Conservation (phyloP, 2,113 vertebrate genomes). For the Gallinago jamesoni region DNA sequence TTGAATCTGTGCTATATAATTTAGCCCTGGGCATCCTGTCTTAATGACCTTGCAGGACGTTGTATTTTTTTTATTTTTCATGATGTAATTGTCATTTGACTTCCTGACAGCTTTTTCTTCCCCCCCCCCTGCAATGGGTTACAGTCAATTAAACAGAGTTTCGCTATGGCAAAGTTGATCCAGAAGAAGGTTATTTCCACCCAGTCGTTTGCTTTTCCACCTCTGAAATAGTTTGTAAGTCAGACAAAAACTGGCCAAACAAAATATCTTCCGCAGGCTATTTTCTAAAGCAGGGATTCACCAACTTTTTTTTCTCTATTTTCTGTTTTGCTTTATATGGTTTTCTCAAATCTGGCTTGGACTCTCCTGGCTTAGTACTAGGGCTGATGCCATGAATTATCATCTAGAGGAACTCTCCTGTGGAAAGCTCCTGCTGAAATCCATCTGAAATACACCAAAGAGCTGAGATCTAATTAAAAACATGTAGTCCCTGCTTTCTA, state of each 20-base stretch:
- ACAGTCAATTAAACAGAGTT: not conserved
- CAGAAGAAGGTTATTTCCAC: not conserved
- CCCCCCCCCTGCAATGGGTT: not conserved
- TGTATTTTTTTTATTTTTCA: not conserved
- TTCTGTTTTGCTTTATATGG: not conserved
- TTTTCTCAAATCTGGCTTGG: not conserved
- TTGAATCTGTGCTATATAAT: not conserved
- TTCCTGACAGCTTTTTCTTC: slow-evolving; percentile 3
- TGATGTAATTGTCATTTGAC: slow-evolving; percentile 22
- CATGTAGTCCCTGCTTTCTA: not conserved
- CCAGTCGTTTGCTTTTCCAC: not conserved
- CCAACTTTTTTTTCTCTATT: not conserved
- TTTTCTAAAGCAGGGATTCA: not conserved
- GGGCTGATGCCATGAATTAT: not conserved
- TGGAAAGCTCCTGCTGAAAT: not conserved
- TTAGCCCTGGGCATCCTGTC: not conserved
- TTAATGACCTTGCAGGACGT: not conserved
- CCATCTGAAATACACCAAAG: not conserved
- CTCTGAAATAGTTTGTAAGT: slow-evolving; percentile 16
- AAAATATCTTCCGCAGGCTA: slow-evolving; percentile 2
- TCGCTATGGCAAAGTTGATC: not conserved
- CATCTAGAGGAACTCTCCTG: not conserved
- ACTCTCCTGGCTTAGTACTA: not conserved
- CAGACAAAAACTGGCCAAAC: not conserved
- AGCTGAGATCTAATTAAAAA: not conserved